Evolutionary conservation across 2,888 invertebrate genomes (phyloP), one percentile per base, ranked within the genome.

Genomic region (Ornithoptera alexandrae): DNA sequence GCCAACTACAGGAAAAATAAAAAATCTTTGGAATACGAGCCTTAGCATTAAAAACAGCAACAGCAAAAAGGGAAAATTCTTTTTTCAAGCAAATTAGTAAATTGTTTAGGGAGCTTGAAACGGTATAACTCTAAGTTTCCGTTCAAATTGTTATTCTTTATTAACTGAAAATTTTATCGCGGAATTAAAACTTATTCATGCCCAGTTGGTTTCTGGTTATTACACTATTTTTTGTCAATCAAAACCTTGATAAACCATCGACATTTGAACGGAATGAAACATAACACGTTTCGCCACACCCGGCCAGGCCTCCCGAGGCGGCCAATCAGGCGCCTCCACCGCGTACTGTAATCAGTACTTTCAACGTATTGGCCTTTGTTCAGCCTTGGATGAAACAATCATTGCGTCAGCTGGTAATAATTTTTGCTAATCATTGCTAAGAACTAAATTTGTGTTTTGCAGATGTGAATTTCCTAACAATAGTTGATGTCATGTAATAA

Each of bases 271-370:
- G 74, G 75, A 75, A 73, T 76, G 79, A 77, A 72, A 68, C 74
- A 73, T 78, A 81, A 82, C 85, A 83, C 81, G 90, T 87, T 87
- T 79, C 83, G 86, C 84, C 90, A 91, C 90, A 89, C 91, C 90
- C 80, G 79, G 89, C 88, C 92, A 86, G 87, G 91, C 92, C 92
- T 84, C 90, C 89, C 74, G 68, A 62, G 74, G 64, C 79, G 74
- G 72, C 92, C 92, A 92, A 92, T 92, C 88, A 81, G 77, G 77
- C 71, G 76, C 77, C 81, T 79, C 84, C 87, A 85, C 72, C 82
- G 79, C 84, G 77, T 81, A 82, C 84, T 77, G 82, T 81, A 85
- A 87, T 86, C 79, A 78, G 77, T 78, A 87, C 88, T 88, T 90
- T 89, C 89, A 80, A 79, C 85, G 82, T 82, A 84, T 82, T 79